These are phyloP conservation scores for Dusona sp. DNA, from an alignment of 2,888 invertebrate genomes.

Conservation along the genomic window DNA sequence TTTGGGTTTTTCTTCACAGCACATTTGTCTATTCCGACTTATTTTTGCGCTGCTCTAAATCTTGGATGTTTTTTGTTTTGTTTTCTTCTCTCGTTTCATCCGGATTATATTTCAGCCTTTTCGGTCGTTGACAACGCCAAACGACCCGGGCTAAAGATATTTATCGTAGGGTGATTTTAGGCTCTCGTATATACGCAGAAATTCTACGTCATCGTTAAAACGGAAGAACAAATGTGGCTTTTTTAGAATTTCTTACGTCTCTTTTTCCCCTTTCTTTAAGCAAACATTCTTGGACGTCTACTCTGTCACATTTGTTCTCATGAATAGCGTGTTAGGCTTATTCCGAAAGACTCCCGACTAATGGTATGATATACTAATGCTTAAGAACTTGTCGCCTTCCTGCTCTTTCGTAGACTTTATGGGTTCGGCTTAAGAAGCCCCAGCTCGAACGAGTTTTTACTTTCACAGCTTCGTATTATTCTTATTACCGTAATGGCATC, in stretches of 20 bases:
- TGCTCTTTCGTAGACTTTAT: constrained; percentile 48
- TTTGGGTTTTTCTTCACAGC: neutral
- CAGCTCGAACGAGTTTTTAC: constrained; percentile 26
- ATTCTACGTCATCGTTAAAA: constrained; percentile 33
- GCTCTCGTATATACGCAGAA: neutral
- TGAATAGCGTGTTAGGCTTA: neutral
- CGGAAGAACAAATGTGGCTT: constrained; percentile 30
- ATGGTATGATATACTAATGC: constrained; percentile 21
- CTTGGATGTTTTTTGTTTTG: constrained; percentile 1
- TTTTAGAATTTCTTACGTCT: constrained; percentile 9
- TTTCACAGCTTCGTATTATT: neutral
- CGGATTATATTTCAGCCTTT: constrained; percentile 30
- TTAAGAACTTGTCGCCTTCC: constrained; percentile 38
- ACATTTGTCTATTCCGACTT: constrained; percentile 10
- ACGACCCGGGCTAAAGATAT: constrained; percentile 20
- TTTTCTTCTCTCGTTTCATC: neutral
- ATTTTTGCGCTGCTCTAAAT: neutral
- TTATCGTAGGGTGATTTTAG: constrained; percentile 20
- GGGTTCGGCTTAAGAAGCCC: constrained; percentile 66
- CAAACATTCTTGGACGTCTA: neutral
- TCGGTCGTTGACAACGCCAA: constrained; percentile 38
- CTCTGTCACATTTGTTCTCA: constrained; percentile 25
- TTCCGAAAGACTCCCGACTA: constrained; percentile 5
- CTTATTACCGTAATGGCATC: neutral
- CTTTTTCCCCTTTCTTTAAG: neutral